Base-by-base conservation (phyloP, 2,888 invertebrate species). In the Slavum lentiscoides region DNA sequence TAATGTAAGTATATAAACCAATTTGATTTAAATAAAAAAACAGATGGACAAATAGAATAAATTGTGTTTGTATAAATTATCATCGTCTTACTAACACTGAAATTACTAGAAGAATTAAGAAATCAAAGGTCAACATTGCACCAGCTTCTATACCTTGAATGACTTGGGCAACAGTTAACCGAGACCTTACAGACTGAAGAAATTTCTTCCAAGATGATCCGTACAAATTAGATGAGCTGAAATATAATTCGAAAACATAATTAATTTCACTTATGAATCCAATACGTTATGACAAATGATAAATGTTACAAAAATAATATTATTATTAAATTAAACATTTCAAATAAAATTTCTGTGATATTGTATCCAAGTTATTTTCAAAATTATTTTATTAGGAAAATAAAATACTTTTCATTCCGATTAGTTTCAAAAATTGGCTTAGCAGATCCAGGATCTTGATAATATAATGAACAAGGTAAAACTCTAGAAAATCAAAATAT, bases 51-150 rank as follows among this genome's bases (percentile, higher is more conserved):
- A 15, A 55, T 39, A 39, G 2, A 8, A 39, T 66, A 15, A 9
- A 59, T 70, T 72, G 15, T 49, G 15, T 61, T 49, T 19, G 5
- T 49, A 23, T 13, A 7, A 7, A 61, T 61, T 68, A 68, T 11
- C 49, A 17, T n/a, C n/a, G 43, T 62, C 9, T 69, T n/a, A 85
- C 86, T 86, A 87, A 92, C 88, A 92, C 92, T 3, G 93, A 93
- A 0, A 93, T 90, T 8, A 92, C 86, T 8, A 93, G 87, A 30
- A 93, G 87, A 84, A 92, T 89, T 74, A 93, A 86, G 87, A 91
- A 94, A 87, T 94, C 93, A 86, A 94, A 94, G 0, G 93, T 93
- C 39, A 94, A 88, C 0, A 89, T 86, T 2, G 93, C 92, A 84
- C 91, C 91, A n/a, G 88, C 87, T 83, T 89, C 89, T 0, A 93